These are phyloP conservation scores for Odontamblyopus rebecca DNA, from an alignment of 2,797 vertebrate genomes.

Conservation along the genomic window DNA sequence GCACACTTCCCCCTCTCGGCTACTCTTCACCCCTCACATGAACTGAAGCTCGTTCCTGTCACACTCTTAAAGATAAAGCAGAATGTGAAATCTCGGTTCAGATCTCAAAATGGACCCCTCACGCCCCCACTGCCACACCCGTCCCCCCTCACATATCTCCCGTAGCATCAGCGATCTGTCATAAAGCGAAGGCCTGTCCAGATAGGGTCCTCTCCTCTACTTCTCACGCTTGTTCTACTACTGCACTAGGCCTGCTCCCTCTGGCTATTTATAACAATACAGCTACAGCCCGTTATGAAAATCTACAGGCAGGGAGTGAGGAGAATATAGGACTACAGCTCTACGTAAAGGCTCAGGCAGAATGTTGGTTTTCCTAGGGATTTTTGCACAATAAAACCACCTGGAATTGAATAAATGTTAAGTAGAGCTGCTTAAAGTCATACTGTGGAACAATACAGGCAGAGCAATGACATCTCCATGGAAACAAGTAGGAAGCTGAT, in stretches of 20 bases:
- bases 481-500: too few relatives aligned
- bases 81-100: not conserved
- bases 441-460: too few relatives aligned
- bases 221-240: slow-evolving; percentile 5
- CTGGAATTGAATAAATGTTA: not conserved
- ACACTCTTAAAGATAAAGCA: slow-evolving; percentile 13
- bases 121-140: slow-evolving; percentile 54
- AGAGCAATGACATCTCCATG: too few relatives aligned
- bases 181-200: slow-evolving; percentile 38
- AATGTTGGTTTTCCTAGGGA: too few relatives aligned
- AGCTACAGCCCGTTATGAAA: slow-evolving; percentile 71
- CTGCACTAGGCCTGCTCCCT: slow-evolving; percentile 52
- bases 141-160: slow-evolving; percentile 45
- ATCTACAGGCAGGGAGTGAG: slow-evolving; percentile 59
- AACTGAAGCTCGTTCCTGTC: not conserved
- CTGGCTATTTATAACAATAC: slow-evolving; percentile 73
- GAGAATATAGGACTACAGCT: slow-evolving; percentile 12
- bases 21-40: not conserved
- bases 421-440: too few relatives aligned
- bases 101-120: not conserved
- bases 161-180: slow-evolving; percentile 58
- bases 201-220: slow-evolving; percentile 29
- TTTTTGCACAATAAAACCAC: too few relatives aligned
- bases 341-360: too few relatives aligned
- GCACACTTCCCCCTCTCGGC: not conserved